Conservation (phyloP, 2,888 invertebrate genomes). For the Zaprionus bogoriensis region DNA sequence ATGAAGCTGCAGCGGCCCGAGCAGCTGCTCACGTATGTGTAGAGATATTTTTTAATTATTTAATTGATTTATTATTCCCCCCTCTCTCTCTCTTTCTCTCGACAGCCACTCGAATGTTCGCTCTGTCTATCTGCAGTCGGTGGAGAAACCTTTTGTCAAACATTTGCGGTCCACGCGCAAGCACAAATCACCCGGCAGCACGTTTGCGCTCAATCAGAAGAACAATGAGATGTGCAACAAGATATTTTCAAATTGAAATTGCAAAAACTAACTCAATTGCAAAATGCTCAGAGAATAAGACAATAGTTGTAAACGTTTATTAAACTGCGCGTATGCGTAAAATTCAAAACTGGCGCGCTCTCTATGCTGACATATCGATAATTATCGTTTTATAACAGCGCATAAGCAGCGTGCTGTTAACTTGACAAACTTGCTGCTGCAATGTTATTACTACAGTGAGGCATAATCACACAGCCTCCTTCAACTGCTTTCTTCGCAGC, state of each 20-base stretch:
- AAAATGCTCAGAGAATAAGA: constrained; percentile 48
- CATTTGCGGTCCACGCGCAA: constrained; percentile 82
- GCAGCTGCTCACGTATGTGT: constrained; percentile 85
- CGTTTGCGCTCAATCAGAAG: constrained; percentile 89
- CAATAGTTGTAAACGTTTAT: constrained; percentile 14
- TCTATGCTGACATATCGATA: too few species aligned
- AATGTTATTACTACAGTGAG: background rate
- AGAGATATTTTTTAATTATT: accelerated
- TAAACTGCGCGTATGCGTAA: too few species aligned
- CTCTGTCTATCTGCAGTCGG: constrained; percentile 86
- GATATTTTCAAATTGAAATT: constrained; percentile 61
- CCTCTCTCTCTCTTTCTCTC: background rate
- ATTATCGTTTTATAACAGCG: background rate
- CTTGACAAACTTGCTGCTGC: background rate
- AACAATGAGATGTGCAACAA: constrained; percentile 90
- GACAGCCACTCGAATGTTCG: constrained; percentile 87
- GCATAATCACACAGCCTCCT: too few species aligned
- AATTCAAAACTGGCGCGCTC: too few species aligned
- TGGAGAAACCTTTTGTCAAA: constrained; percentile 63
- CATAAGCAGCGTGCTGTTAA: background rate
- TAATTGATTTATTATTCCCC: background rate
- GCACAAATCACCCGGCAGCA: constrained; percentile 86
- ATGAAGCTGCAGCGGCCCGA: constrained; percentile 89
- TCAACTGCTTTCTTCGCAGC: background rate
- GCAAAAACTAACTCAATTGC: constrained; percentile 9